Evolutionary conservation across 2,797 vertebrate species (phyloP), one percentile per base, ranked within the genome.

Genomic region (Psittacula echo): DNA sequence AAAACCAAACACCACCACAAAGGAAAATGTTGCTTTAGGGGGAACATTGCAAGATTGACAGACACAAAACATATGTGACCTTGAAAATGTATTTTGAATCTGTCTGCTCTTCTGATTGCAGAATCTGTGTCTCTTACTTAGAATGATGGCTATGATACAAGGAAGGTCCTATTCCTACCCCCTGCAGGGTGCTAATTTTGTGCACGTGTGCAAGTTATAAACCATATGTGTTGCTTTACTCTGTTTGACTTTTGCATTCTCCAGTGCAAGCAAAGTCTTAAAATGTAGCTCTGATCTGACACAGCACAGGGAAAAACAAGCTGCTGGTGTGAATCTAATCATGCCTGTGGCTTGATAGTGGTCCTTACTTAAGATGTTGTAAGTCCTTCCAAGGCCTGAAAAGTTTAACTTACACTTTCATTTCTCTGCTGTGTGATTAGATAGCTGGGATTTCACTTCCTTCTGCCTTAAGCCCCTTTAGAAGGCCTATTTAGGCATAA

Each of bases 11-110:
- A 81, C 44, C 48, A 67, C 26, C 61, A 44, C 53, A 76, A 51
- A 82, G 87, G 83, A 94, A 95, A 94, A 90, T 74, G 30, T 86
- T 95, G 42, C 67, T 86, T 88, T 67, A 90, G 56, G 67, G 66
- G 20, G 26, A 91, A 45, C 70, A 73, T 97, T 94, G 74, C 91
- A n/a, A 61, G 56, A 47, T 5, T 93, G 85, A 84, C 73, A 94
- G 87, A 76, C 71, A 85, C 11, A 90, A 94, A 95, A 91, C 83
- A 74, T 73, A 65, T 41, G 88, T 89, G 77, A 87, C 80, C 80
- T 92, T 90, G 60, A 83, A 90, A 89, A 71, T 48, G 29, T 90
- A 67, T 85, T 94, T 91, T 79, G 22, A 87, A 72, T 79, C 15
- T 60, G 13, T 78, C 67, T 83, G 41, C 67, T 79, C 2, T 83